Evolutionary conservation across 2,797 vertebrate genomes (phyloP), one percentile per base, ranked within the genome.

Genomic region (Choloepus didactylus): DNA sequence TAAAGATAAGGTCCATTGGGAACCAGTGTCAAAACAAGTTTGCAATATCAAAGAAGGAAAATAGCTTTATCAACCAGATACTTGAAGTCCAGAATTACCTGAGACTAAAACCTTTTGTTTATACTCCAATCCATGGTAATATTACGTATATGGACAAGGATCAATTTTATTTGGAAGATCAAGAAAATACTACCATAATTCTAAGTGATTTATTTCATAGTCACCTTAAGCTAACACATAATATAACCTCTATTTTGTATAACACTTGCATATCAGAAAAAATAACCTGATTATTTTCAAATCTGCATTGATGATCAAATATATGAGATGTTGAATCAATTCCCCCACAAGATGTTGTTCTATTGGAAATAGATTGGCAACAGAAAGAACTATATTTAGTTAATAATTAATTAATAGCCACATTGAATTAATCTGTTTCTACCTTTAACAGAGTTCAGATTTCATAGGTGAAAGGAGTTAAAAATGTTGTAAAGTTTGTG

Each of bases 71-170:
- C 44, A 35, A 29, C 21, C 56, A 87, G 10, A 29, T 1, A 72
- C 27, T n/a, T 92, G 60, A 6, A 62, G 80, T 73, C 31, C 41
- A 85, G 44, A 92, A 44, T 35, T n/a, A 80, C 23, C 49, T 31
- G 27, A 84, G 62, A 84, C 87, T 84, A 15, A 54, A n/a, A 51
- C 21, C 49, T 88, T 89, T 91, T 29, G 51, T 75, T 89, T 60
- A 76, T 67, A 75, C 27, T 19, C 6, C 14, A 69, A 75, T 44
- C 35, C 16, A 7, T 69, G 59, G 51, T 5, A 56, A 62, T 6
- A 87, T 49, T 88, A 86, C 15, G 44, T 72, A 59, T 31, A 51
- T 25, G 14, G 31, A 5, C 14, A 89, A 85, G 12, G 15, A 11
- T 23, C 84, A 21, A 23, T 75, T 91, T 79, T 51, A 18, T 51